These are phyloP conservation scores for Chesias legatella DNA, from an alignment of 2,888 invertebrate species.

Conservation along the genomic window DNA sequence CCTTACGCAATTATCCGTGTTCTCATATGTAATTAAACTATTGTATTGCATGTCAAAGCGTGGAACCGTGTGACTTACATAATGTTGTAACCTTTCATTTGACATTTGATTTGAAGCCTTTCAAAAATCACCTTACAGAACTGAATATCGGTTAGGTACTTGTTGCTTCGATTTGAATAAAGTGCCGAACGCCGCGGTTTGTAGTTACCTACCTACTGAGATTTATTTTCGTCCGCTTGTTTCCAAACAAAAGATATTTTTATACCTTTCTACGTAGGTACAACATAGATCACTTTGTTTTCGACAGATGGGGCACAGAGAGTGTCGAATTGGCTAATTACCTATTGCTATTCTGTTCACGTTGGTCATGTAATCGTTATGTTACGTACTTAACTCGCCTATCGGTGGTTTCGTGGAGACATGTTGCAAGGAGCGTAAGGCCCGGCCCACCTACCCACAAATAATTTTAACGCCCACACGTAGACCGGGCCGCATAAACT, in stretches of 20 bases:
- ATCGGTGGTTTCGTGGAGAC: slow-evolving; percentile 13
- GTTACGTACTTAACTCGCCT: slow-evolving; percentile 5
- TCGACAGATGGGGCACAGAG: slow-evolving; percentile 29
- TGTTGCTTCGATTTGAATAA: slow-evolving; percentile 49
- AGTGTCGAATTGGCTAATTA: slow-evolving; percentile 15
- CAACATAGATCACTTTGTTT: slow-evolving; percentile 37
- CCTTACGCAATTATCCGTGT: slow-evolving; percentile 57
- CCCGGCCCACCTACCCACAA: slow-evolving; percentile 13
- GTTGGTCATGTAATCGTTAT: slow-evolving; percentile 7
- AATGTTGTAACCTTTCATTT: slow-evolving; percentile 67
- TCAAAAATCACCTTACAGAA: slow-evolving; percentile 42
- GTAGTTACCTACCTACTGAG: slow-evolving; percentile 13
- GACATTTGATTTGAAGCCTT: slow-evolving; percentile 64
- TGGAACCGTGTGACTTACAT: slow-evolving; percentile 52
- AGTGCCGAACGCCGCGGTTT: slow-evolving; percentile 25
- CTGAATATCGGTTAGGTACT: slow-evolving; percentile 44
- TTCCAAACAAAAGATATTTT: slow-evolving; percentile 46
- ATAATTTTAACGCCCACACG: slow-evolving; percentile 22
- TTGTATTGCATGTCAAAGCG: slow-evolving; percentile 54
- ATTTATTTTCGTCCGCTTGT: slow-evolving; percentile 44
- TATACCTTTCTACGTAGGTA: too few species aligned
- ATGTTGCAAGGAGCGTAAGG: slow-evolving; percentile 17
- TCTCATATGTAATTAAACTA: slow-evolving; percentile 60
- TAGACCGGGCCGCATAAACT: slow-evolving; percentile 15
- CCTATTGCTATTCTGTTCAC: slow-evolving; percentile 13